Evolutionary conservation across 2,888 invertebrate genomes (phyloP).

Genomic region (Germaria angustata): DNA sequence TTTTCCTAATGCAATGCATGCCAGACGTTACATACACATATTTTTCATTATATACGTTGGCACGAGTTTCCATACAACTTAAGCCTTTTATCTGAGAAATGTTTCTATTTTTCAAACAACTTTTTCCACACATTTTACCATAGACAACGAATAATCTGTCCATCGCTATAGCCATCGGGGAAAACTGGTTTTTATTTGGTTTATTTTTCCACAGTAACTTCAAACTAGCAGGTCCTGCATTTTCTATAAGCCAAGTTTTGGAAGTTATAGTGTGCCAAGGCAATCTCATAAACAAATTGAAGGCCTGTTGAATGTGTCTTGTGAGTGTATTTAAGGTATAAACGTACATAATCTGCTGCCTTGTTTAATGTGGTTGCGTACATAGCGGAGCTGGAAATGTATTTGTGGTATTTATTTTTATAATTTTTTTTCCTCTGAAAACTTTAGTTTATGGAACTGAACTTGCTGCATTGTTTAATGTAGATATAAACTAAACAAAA

Average conservation of each 20-base stretch:
- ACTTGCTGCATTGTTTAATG: slow-evolving; percentile 39
- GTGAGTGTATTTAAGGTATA: too few relatives aligned
- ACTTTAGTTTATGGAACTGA: slow-evolving; percentile 27
- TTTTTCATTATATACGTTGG: not conserved
- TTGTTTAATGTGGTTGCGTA: slow-evolving; percentile 10
- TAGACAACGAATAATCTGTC: slow-evolving; percentile 20
- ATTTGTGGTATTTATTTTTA: not conserved
- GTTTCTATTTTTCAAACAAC: not conserved
- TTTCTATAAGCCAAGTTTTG: slow-evolving; percentile 42
- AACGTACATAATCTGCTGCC: not conserved
- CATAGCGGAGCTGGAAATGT: not conserved
- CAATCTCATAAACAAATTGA: slow-evolving; percentile 61
- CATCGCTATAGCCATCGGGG: not conserved
- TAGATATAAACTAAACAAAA: slow-evolving; percentile 55
- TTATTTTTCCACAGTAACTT: not conserved
- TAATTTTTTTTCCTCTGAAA: not conserved
- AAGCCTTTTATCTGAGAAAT: slow-evolving; percentile 22
- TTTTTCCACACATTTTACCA: slow-evolving; percentile 1
- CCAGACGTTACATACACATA: too few relatives aligned
- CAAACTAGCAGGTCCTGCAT: slow-evolving; percentile 6
- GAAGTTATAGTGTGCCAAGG: slow-evolving; percentile 59
- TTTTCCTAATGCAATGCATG: too few relatives aligned
- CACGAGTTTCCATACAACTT: slow-evolving; percentile 36
- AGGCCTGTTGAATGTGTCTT: slow-evolving; percentile 4
- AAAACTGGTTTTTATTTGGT: slow-evolving; percentile 39